Conservation (phyloP, 2,888 invertebrate genomes). For the Pyrochroa serraticornis region DNA sequence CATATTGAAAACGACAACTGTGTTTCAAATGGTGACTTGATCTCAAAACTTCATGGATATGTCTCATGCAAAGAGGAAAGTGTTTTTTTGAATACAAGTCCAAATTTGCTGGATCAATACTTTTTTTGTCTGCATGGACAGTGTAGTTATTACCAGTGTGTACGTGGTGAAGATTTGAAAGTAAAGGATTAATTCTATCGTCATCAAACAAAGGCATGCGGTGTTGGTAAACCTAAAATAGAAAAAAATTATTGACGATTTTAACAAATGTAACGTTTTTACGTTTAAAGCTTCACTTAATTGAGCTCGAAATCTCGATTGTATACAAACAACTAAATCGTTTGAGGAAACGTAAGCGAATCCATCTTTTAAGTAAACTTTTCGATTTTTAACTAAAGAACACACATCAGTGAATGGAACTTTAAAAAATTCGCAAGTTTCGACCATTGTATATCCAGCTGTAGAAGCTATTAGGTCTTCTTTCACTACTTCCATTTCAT, state of each 20-base stretch:
- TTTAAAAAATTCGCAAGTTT: constrained; percentile 66
- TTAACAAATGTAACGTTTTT: constrained; percentile 41
- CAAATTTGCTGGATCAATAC: constrained; percentile 56
- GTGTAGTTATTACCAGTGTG: constrained; percentile 81
- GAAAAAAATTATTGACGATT: constrained; percentile 1
- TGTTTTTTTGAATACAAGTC: constrained; percentile 81
- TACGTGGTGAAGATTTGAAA: constrained; percentile 79
- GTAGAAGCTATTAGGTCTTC: constrained; percentile 68
- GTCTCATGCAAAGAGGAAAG: constrained; percentile 96
- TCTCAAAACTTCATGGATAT: constrained; percentile 80
- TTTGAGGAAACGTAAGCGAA: constrained; percentile 85
- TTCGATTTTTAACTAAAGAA: constrained; percentile 80
- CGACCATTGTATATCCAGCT: constrained; percentile 62
- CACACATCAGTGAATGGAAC: constrained; percentile 77
- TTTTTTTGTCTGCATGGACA: constrained; percentile 55
- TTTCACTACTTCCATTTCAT: constrained; percentile 69
- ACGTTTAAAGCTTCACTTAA: constrained; percentile 74
- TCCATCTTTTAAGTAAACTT: constrained; percentile 80
- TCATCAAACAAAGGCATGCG: constrained; percentile 81
- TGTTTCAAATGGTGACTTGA: constrained; percentile 89
- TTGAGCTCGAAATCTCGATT: constrained; percentile 74
- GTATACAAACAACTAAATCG: constrained; percentile 85
- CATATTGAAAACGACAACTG: constrained; percentile 87
- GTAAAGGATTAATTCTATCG: constrained; percentile 74
- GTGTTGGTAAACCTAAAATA: constrained; percentile 65